Evolutionary conservation across 92 coral and sea anemone genomes (phyloP).

Genomic region (Heliopora coerulea): DNA sequence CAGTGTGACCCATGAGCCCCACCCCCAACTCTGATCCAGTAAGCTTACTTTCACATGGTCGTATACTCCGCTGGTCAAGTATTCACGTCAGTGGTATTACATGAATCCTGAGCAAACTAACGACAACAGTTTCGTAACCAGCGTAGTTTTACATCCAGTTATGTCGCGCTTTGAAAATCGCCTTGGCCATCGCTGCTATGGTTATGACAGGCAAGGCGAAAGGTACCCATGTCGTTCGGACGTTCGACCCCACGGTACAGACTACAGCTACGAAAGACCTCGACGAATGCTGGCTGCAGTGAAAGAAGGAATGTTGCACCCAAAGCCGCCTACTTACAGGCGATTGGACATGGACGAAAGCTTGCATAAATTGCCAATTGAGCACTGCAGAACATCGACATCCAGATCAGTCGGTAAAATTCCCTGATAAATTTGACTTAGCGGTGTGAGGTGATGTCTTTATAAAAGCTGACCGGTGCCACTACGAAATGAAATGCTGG

Average conservation of each 20-base stretch:
- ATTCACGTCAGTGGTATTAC: too few species aligned
- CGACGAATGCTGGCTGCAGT: conserved; percentile 96
- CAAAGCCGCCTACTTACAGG: conserved; percentile 90
- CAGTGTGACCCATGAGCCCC: too few species aligned
- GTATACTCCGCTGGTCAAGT: too few species aligned
- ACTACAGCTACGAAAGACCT: conserved; percentile 77
- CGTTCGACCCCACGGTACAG: conserved; percentile 91
- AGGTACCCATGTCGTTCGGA: conserved; percentile 62
- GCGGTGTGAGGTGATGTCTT: too few species aligned
- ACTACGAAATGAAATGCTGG: too few species aligned
- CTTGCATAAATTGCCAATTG: conserved; percentile 85
- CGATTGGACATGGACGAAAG: conserved; percentile 79
- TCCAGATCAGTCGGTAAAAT: conserved; percentile 83
- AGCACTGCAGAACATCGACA: conserved; percentile 93
- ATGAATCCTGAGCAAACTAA: too few species aligned
- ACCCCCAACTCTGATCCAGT: too few species aligned
- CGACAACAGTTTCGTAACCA: neutral
- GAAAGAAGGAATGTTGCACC: conserved; percentile 91
- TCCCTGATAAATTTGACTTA: too few species aligned
- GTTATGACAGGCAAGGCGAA: conserved; percentile 90
- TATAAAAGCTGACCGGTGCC: too few species aligned
- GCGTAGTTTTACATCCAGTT: neutral
- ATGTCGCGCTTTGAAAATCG: conserved; percentile 87
- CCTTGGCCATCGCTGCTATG: conserved; percentile 66
- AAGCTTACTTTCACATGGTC: too few species aligned